Evolutionary conservation across 2,113 vertebrate genomes (phyloP).

Genomic region (Pelecanoides urinatrix): DNA sequence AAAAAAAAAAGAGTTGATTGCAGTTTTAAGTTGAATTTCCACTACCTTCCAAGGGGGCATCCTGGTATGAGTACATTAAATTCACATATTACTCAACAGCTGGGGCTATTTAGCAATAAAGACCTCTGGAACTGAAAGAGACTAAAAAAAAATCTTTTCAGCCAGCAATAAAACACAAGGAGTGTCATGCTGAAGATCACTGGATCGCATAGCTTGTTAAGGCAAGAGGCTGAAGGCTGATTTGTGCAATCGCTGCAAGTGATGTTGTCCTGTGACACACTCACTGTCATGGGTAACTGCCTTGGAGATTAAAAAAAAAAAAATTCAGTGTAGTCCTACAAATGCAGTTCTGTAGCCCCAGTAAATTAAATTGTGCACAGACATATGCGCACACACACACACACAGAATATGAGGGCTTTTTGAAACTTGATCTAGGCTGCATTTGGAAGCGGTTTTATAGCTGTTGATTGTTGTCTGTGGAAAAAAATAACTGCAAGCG

Average conservation of each 20-base stretch:
- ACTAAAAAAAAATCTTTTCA: slow-evolving; percentile 4
- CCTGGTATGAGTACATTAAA: not conserved
- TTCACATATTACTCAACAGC: not conserved
- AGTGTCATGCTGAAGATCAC: not conserved
- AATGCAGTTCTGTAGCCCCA: not conserved
- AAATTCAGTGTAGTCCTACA: not conserved
- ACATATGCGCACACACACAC: not conserved
- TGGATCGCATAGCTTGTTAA: not conserved
- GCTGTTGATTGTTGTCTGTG: not conserved
- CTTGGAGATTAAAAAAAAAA: not conserved
- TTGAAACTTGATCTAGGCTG: not conserved
- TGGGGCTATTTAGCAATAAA: slow-evolving; percentile 44
- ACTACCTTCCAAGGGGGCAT: not conserved
- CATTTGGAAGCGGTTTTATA: not conserved
- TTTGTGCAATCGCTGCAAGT: slow-evolving; percentile 26
- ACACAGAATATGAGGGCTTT: not conserved
- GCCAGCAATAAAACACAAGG: slow-evolving; percentile 1
- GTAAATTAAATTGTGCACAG: not conserved
- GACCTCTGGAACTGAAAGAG: slow-evolving; percentile 23
- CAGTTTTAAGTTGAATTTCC: not conserved
- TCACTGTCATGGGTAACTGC: not conserved
- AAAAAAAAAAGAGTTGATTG: not conserved
- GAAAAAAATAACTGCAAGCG: not conserved
- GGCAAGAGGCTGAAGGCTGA: slow-evolving; percentile 2
- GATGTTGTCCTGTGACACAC: not conserved